These are phyloP conservation scores for Toxostoma redivivum DNA, from an alignment of 2,113 vertebrate genomes.

Conservation along the genomic window DNA sequence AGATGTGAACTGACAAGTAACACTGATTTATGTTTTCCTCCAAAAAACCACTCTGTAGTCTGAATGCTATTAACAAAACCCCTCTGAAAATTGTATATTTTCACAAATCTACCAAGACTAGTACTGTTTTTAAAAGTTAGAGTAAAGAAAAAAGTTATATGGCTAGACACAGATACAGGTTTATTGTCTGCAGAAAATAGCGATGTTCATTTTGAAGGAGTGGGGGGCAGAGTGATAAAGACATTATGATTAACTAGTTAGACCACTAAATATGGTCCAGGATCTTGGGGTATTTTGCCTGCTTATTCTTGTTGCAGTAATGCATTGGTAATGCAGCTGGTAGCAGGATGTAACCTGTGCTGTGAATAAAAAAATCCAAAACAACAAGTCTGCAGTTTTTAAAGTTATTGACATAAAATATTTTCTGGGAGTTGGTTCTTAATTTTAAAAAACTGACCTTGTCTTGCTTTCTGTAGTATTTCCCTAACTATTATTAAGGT, in stretches of 20 bases:
- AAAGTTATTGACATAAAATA: neutral
- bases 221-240: neutral
- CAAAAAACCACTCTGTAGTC: neutral
- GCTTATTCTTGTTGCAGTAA: neutral
- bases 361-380: neutral
- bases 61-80: neutral
- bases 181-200: neutral
- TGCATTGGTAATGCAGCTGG: neutral
- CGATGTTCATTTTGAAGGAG: neutral
- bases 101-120: neutral
- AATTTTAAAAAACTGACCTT: neutral
- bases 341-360: neutral
- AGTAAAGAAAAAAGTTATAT: neutral
- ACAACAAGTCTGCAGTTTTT: neutral
- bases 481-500: neutral
- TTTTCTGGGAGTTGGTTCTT: neutral
- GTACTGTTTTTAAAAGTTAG: neutral
- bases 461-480: neutral
- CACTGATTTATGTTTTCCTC: neutral
- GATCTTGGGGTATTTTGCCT: neutral
- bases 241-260: neutral
- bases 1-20: neutral
- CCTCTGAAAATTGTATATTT: neutral
- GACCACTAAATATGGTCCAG: neutral
- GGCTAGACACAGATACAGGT: rapidly evolving